Evolutionary conservation across 2,797 vertebrate genomes (phyloP).

Genomic region (Esox masquinongy): DNA sequence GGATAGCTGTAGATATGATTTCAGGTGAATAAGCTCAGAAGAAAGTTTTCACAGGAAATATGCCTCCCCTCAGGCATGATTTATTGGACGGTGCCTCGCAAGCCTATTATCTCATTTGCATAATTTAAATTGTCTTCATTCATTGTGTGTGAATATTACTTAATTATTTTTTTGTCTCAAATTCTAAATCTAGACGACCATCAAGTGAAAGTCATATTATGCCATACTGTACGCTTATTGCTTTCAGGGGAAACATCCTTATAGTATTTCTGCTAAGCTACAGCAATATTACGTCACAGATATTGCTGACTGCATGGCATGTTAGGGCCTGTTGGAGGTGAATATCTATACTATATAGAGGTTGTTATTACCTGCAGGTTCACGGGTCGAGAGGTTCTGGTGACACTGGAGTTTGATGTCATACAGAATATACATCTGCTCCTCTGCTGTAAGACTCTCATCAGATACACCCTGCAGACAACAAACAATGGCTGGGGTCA

Average conservation of each 20-base stretch:
- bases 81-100: neutral
- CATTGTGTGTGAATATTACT: neutral
- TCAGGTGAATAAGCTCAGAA: neutral
- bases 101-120: neutral
- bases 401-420: constrained; percentile 84
- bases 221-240: neutral
- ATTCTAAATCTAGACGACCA: neutral
- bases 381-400: constrained; percentile 79
- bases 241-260: neutral
- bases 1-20: neutral
- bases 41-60: neutral
- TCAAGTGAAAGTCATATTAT: neutral
- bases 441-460: constrained; percentile 79
- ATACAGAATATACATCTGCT: constrained; percentile 86
- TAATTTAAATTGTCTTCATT: neutral
- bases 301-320: neutral
- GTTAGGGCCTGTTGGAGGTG: neutral
- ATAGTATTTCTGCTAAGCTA: neutral
- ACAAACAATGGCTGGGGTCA: constrained; percentile 30
- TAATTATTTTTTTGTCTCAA: neutral
- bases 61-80: neutral
- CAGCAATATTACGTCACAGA: neutral
- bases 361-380: constrained; percentile 69
- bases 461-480: constrained; percentile 75
- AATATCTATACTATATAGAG: neutral